Evolutionary conservation across 1,140 invertebrate species (phyloP), one percentile per base, ranked within the genome.

Genomic region (Ylistrum balloti): DNA sequence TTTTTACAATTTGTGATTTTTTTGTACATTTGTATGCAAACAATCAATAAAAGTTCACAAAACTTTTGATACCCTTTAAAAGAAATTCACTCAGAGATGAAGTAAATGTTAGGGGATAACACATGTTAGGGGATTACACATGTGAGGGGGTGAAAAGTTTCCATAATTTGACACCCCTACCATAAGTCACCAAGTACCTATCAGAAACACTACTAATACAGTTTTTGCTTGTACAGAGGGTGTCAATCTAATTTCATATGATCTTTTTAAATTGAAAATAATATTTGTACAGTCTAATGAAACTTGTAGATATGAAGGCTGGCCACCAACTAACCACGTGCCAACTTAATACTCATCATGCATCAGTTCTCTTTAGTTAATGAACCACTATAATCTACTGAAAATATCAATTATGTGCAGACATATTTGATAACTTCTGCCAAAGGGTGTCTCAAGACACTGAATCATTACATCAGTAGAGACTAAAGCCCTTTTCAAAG

Each of bases 21-120:
- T 74, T 74, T 74, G n/a, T 28, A n/a, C 5, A 74, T 74, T 28
- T 74, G n/a, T 74, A 74, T 74, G 56, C 56, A 74, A 74, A 74
- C 56, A 74, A 74, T 28, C 5, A 74, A 28, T 11, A n/a, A 74
- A 74, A 74, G 56, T 74, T 9, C 56, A 74, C n/a, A 74, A 74
- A 45, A 38, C 35, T 38, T 38, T n/a, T n/a, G 11, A 17, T 48
- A 38, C 20, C 3, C 45, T 48, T 48, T 48, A 48, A 22, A 1
- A 74, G 56, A 9, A 22, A 74, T 17, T 45, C 41, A 13, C 41
- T 45, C 20, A 28, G n/a, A 28, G n/a, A 74, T n/a, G n/a, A n/a
- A n/a, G 28, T n/a, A 0, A n/a, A 74, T 74, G 28, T 28, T 17
- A 5, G 11, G 1, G 41, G n/a, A 28, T 74, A 22, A 74, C 56